These are phyloP conservation scores for Clepsis dumicolana DNA, from an alignment of 2,888 invertebrate species.

Conservation along the genomic window DNA sequence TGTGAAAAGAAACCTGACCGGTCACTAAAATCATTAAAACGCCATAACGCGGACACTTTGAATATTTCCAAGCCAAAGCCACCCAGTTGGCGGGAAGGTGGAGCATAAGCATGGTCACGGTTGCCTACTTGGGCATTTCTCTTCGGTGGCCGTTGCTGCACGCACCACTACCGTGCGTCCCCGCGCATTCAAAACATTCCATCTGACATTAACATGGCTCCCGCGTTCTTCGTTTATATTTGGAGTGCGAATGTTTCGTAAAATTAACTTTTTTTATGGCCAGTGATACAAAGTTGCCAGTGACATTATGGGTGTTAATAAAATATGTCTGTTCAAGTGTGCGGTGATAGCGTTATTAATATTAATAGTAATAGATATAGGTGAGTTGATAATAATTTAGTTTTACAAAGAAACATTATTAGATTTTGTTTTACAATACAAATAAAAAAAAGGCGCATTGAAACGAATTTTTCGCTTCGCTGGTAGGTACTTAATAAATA, in stretches of 20 bases:
- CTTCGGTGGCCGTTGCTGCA: constrained; percentile 31
- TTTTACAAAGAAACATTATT: too few species aligned
- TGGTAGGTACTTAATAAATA: too few species aligned
- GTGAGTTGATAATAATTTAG: constrained; percentile 53
- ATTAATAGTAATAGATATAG: constrained; percentile 54
- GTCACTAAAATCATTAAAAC: not conserved
- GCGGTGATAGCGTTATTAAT: constrained; percentile 57
- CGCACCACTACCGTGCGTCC: constrained; percentile 17
- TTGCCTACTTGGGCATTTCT: constrained; percentile 41
- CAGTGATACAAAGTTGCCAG: constrained; percentile 16
- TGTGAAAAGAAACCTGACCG: not conserved
- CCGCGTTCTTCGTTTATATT: constrained; percentile 45
- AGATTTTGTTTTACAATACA: not conserved
- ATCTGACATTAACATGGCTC: constrained; percentile 36
- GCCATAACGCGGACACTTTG: constrained; percentile 1
- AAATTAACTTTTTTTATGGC: constrained; percentile 10
- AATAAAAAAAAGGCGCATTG: not conserved
- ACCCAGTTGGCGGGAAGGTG: constrained; percentile 23
- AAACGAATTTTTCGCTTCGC: constrained; percentile 22
- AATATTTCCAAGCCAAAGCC: constrained; percentile 19
- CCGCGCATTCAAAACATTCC: constrained; percentile 15
- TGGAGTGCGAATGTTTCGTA: constrained; percentile 38
- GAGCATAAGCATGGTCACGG: constrained; percentile 41
- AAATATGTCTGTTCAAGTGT: constrained; percentile 62
- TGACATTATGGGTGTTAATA: constrained; percentile 43